Evolutionary conservation across 2,113 vertebrate genomes (phyloP).

Genomic region (Lynx canadensis): DNA sequence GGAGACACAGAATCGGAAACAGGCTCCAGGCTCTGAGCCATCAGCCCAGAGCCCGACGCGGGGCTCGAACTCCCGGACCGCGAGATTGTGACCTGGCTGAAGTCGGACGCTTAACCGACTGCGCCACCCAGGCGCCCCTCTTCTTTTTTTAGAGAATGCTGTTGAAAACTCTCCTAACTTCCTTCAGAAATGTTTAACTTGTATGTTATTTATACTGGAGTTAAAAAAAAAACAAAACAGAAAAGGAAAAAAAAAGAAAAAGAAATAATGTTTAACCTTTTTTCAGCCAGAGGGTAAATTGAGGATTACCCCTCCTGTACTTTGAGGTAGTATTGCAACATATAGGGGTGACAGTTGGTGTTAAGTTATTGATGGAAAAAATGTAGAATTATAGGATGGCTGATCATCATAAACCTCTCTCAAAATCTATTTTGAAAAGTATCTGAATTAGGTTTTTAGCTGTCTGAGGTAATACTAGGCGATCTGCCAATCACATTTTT

Average conservation of each 20-base stretch:
- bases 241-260: neutral
- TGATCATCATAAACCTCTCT: neutral
- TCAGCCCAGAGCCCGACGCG: too few species aligned
- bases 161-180: neutral
- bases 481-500: slow-evolving; percentile 9
- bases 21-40: too few species aligned
- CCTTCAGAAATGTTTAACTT: neutral
- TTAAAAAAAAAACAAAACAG: neutral
- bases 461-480: neutral
- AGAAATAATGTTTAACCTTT: neutral
- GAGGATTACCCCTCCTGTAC: neutral
- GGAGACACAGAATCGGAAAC: too few species aligned
- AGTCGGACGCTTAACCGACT: too few species aligned
- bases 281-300: neutral
- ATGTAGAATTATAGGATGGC: neutral
- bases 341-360: neutral
- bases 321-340: neutral
- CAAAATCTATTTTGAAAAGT: slow-evolving; percentile 10
- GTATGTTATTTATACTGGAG: neutral
- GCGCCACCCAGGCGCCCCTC: too few species aligned
- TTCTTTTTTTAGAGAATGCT: neutral
- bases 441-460: slow-evolving; percentile 7
- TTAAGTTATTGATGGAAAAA: neutral
- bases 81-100: too few species aligned
- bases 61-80: too few species aligned